Base-by-base conservation (phyloP, 2,113 vertebrate genomes). In the Chinchilla lanigera region DNA sequence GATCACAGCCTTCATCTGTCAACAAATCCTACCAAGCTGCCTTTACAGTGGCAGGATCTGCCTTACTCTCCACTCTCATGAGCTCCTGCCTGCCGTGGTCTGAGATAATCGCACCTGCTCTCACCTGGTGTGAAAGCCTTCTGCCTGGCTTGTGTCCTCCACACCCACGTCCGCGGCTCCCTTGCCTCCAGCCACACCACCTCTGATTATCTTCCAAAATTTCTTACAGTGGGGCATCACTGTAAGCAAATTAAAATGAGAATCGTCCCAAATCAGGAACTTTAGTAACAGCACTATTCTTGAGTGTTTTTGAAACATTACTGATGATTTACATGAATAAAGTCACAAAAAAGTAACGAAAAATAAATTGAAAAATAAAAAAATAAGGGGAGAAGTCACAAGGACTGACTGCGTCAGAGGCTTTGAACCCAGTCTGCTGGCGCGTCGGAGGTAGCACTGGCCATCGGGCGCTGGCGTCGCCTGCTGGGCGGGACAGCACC, bases 231-330 rank as follows among this genome's bases (percentile, higher is more conserved):
- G 54, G 33, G 84, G 13, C 7, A 41, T 54, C 83, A 77, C 83
- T 93, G 92, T 78, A 30, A 96, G 12, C 58, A 90, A 92, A 87
- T 93, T 83, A 85, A 96, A 85, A 82, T 61, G 3, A 86, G 65
- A 87, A 88, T 16, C 28, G 6, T 75, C 69, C 13, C 26, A 92
- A 92, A 80, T 92, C 26, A 83, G 80, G 73, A 91, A 41, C 26
- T 26, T 97, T 5, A n/a, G 83, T 81, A 81, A 61, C 6, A 92
- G 33, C 3, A 41, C 60, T 92, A 47, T 5, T 91, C 11, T 14
- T 61, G 24, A 80, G 3, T 58, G 26, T 44, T 94, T 95, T 93
- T 41, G 69, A 93, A 95, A 65, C 50, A 3, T 85, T 54, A 60
- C 28, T 86, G 60, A 52, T 63, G 13, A 61, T 38, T 89, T 93